Evolutionary conservation across 2,113 vertebrate genomes (phyloP), one percentile per base, ranked within the genome.

Genomic region (Rynchops niger): DNA sequence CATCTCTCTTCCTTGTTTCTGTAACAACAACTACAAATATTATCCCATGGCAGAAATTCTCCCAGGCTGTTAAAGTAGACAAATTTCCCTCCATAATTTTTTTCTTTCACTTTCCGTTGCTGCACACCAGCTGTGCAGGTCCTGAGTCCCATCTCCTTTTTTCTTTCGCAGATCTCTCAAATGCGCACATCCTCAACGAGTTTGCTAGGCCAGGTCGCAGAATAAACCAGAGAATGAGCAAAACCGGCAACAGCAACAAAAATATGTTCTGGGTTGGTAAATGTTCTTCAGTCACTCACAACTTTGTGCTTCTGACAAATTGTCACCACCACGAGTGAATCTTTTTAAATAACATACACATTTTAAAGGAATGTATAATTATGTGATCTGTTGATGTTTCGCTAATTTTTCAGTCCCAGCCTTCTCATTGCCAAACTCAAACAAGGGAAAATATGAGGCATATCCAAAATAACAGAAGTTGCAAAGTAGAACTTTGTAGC

Each of bases 121-220:
- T 65, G 56, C 23, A n/a, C 18, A 72, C 7, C 62, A 72, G 45
- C 25, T 70, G 38, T 55, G 26, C 49, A 73, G 43, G 20, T 79
- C 32, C 50, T 87, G 50, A 78, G 70, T 42, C 8, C 18, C 36
- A 27, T 36, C 49, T 81, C 11, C 36, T 53, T 61, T 73, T 61
- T 70, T 15, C 36, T 87, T 70, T 56, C 50, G 21, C 30, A 53
- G 40, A 8, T 36, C 15, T 77, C 34, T 43, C 61, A 62, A 69
- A 65, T n/a, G 21, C 11, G 8, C 9, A 11, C 2, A 0, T 49
- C 36, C 18, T 40, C 18, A 0, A 3, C 12, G 55, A 66, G 9
- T 49, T 87, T 65, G 67, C 69, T 43, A 38, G 81, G 45, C 29
- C 23, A 42, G 81, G 59, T 69, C 49, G 62, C 63, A 73, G 45